Base-by-base conservation (phyloP, 2,113 vertebrate species). In the Oryzias celebensis region DNA sequence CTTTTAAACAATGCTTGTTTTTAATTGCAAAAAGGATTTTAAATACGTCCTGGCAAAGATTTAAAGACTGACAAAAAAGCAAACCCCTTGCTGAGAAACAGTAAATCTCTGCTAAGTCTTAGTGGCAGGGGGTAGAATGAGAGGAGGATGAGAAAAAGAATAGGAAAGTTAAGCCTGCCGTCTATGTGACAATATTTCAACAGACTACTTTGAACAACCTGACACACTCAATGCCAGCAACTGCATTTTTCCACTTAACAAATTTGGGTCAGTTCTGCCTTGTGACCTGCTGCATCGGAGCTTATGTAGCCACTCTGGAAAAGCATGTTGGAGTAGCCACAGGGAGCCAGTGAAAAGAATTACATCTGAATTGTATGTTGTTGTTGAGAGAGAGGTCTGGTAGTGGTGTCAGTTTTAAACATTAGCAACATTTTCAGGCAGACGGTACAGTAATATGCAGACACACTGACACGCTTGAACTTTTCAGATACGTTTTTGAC, bases 201-300 rank as follows among this genome's bases (percentile, higher is more conserved):
- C 44, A 54, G 52, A 42, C 68, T 62, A 47, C 58, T 47, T 67
- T 47, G 56, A 62, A 74, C 70, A 65, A 62, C 43, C 59, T 66
- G 56, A 56, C 47, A 52, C 44, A 47, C 82, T 64, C 57, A 78
- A 57, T 49, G 41, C 52, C 41, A 52, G 31, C 2, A 0, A 43
- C 41, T 20, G n/a, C 36, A 14, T 65, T 55, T 65, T 77, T 58
- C 59, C 46, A 65, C 13, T 31, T 14, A 1, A 67, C 63, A 68
- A 86, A 81, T 86, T 79, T 59, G 77, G 68, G 68, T 75, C 53
- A 73, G 58, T 75, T 73, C 65, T 66, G 52, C 73, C 51, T 60
- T 61, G 63, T 46, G 62, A 75, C 65, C 73, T 73, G 78, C 73
- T 75, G 65, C 13, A 62, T 71, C 52, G 50, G 65, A 49, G 67